These are phyloP conservation scores for Calypte anna DNA, from an alignment of 2,113 vertebrate species.

Conservation along the genomic window DNA sequence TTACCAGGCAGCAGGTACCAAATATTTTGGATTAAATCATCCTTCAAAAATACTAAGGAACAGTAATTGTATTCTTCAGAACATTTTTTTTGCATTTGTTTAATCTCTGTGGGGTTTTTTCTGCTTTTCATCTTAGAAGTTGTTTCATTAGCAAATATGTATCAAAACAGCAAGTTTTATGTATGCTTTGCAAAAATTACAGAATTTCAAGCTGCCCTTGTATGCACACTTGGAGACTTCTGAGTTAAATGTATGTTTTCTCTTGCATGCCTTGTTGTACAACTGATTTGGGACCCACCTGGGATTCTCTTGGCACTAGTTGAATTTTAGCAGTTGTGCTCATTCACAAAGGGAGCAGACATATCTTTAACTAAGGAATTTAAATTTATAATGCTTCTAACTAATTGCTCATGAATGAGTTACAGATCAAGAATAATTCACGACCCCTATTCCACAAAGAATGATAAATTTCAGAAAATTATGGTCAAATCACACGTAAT, in stretches of 20 bases:
- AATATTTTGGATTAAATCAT: neutral
- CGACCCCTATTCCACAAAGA: neutral
- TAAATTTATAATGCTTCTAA: conserved; percentile 3
- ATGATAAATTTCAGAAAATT: conserved; percentile 17
- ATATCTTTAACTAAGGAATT: neutral
- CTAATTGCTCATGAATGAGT: neutral
- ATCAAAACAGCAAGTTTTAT: neutral
- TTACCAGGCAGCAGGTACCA: neutral
- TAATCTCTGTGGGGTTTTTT: neutral
- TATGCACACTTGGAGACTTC: neutral
- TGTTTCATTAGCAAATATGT: neutral
- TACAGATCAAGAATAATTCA: conserved; percentile 15
- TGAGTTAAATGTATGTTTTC: neutral
- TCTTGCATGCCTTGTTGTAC: neutral
- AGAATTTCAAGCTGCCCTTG: neutral
- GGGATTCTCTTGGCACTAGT: neutral
- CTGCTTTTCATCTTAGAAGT: neutral
- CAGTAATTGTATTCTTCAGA: neutral
- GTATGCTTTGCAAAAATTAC: neutral
- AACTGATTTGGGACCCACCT: neutral
- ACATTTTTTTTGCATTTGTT: neutral
- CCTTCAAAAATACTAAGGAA: neutral
- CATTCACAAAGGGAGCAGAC: neutral
- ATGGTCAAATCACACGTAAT: neutral
- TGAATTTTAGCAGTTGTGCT: neutral